phyloP scores from a whole-genome alignment of 2,797 vertebrate genomes.

The Enteromius unitaeniatus region DNA sequence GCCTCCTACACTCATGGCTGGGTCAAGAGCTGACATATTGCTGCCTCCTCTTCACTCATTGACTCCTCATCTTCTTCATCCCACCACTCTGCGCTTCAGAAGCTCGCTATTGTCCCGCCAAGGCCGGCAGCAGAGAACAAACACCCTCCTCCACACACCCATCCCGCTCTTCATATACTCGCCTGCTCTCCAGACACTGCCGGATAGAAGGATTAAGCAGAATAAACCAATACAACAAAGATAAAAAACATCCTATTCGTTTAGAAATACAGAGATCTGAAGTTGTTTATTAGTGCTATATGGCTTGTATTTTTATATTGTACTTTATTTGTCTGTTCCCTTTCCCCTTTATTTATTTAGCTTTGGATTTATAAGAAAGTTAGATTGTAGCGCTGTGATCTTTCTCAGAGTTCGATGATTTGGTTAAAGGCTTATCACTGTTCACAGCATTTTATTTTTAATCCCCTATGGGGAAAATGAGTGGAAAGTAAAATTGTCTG shows the following conservation, averaged over 20 bases:
- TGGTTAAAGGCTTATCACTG: not conserved
- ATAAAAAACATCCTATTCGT: not conserved
- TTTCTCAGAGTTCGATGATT: not conserved
- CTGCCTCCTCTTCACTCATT: conserved; percentile 83
- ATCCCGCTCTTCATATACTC: conserved; percentile 31
- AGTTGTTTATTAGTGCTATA: not conserved
- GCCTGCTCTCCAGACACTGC: conserved; percentile 18
- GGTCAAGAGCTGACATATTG: conserved; percentile 76
- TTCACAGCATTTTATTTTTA: not conserved
- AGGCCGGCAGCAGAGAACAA: conserved; percentile 68
- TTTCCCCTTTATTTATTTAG: not conserved
- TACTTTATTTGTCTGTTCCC: not conserved
- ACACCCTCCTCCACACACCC: conserved; percentile 52
- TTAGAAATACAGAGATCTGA: not conserved
- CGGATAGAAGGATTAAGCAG: conserved; percentile 34
- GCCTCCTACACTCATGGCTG: conserved; percentile 75
- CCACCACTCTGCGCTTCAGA: conserved; percentile 75
- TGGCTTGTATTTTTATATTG: not conserved
- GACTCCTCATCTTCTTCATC: conserved; percentile 81
- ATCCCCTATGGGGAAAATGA: not conserved
- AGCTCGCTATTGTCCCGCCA: conserved; percentile 78
- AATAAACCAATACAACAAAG: conserved; percentile 29
- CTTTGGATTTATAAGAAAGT: not conserved
- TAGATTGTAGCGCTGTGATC: not conserved
- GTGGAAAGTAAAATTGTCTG: not conserved